Evolutionary conservation across 2,113 vertebrate genomes (phyloP).

Genomic region (Odontophorus gujanensis): DNA sequence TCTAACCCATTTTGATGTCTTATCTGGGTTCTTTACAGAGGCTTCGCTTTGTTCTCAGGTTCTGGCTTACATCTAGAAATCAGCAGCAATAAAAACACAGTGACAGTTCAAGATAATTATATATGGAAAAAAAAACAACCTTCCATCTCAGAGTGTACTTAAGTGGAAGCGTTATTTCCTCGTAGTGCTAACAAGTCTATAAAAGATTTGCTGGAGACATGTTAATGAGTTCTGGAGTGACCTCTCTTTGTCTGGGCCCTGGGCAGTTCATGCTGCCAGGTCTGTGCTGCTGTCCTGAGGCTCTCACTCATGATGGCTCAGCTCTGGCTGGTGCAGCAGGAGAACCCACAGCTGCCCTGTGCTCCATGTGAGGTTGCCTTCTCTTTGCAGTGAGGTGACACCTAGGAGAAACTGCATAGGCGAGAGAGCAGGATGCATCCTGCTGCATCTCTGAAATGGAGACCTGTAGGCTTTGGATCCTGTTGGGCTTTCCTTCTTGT

Average conservation of each 20-base stretch:
- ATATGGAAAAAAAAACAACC: too few relatives aligned
- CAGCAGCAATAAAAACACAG: background rate
- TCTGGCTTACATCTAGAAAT: constrained; percentile 20
- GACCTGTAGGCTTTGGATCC: background rate
- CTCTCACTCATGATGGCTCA: background rate
- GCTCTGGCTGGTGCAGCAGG: background rate
- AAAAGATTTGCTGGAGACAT: background rate
- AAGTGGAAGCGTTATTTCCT: background rate
- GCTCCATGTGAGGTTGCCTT: rapidly evolving
- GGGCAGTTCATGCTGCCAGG: background rate
- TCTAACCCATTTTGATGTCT: background rate
- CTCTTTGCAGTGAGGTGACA: background rate
- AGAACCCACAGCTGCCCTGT: rapidly evolving
- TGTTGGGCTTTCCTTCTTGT: background rate
- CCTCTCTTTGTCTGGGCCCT: background rate
- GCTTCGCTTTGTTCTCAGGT: background rate
- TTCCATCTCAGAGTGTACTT: background rate
- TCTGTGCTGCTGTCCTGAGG: rapidly evolving
- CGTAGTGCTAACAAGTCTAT: background rate
- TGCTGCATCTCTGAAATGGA: background rate
- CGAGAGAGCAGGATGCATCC: background rate
- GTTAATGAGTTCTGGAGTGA: constrained; percentile 26
- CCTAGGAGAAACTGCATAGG: background rate
- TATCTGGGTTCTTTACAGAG: background rate
- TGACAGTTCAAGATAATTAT: background rate